Evolutionary conservation across 1,140 invertebrate species (phyloP).

Genomic region (Drosophila teissieri): DNA sequence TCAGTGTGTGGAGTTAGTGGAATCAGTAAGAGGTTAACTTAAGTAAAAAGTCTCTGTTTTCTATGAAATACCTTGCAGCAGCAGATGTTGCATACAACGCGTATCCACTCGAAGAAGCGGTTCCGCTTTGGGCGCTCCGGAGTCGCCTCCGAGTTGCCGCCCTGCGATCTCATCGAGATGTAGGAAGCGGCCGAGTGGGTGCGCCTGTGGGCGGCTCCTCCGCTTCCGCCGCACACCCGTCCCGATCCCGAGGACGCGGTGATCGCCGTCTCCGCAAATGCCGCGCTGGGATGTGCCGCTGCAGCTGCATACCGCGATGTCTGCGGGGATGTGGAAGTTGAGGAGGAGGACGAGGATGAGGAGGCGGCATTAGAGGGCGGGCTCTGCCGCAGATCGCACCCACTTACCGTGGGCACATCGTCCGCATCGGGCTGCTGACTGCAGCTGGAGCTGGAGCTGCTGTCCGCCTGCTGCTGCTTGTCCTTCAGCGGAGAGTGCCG

Average conservation of each 20-base stretch:
- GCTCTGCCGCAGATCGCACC: not conserved
- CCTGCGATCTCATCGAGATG: conserved; percentile 71
- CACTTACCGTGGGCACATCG: conserved; percentile 69
- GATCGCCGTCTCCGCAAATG: conserved; percentile 55
- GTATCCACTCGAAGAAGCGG: conserved; percentile 64
- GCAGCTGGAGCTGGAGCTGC: conserved; percentile 8
- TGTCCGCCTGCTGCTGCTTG: conserved; percentile 17
- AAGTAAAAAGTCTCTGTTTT: not conserved
- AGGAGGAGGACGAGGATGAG: conserved; percentile 21
- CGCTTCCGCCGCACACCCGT: conserved; percentile 3
- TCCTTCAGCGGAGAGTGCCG: conserved; percentile 30
- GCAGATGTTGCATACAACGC: conserved; percentile 54
- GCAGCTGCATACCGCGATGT: conserved; percentile 62
- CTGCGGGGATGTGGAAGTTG: conserved; percentile 50
- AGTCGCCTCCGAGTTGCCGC: conserved; percentile 32
- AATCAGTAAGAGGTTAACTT: not conserved
- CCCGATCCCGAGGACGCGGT: conserved; percentile 2
- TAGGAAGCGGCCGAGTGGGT: conserved; percentile 71
- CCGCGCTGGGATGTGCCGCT: conserved; percentile 69
- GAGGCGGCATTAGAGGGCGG: conserved; percentile 15
- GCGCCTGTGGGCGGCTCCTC: conserved; percentile 52
- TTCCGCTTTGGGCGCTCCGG: conserved; percentile 49
- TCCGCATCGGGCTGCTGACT: conserved; percentile 53
- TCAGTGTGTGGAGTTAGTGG: no score
- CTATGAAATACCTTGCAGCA: conserved; percentile 64